These are phyloP conservation scores for Hiodon tergisus DNA, from an alignment of 2,113 vertebrate species.

Conservation along the genomic window DNA sequence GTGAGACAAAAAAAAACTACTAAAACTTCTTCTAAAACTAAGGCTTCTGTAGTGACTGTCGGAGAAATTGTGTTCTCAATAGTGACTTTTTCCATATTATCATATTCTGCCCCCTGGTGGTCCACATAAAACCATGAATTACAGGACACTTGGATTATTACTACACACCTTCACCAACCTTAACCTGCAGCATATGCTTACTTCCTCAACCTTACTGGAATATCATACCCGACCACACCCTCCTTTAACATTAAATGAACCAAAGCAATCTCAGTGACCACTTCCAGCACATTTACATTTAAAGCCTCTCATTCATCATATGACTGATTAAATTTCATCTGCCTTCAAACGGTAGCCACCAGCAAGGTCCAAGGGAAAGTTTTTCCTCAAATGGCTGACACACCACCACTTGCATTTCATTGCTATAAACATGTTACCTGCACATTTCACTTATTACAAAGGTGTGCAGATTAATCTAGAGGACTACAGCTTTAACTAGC, in stretches of 20 bases:
- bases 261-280: background rate
- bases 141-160: slow-evolving; percentile 28
- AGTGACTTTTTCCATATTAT: background rate
- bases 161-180: slow-evolving; percentile 8
- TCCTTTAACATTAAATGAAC: background rate
- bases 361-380: no score
- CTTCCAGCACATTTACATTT: background rate
- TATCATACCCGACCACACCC: background rate
- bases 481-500: background rate
- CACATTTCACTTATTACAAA: background rate
- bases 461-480: slow-evolving; percentile 3
- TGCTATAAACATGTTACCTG: background rate
- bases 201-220: background rate
- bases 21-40: background rate
- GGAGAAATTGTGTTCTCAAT: background rate
- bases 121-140: background rate
- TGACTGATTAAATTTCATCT: background rate
- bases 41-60: background rate
- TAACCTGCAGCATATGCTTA: slow-evolving; percentile 19
- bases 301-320: background rate
- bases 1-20: background rate
- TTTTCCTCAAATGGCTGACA: background rate
- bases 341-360: background rate
- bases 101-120: slow-evolving; percentile 50
- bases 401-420: background rate